These are phyloP conservation scores for Pseudomyrmex concolor DNA, from an alignment of 1,140 invertebrate species.

Conservation along the genomic window DNA sequence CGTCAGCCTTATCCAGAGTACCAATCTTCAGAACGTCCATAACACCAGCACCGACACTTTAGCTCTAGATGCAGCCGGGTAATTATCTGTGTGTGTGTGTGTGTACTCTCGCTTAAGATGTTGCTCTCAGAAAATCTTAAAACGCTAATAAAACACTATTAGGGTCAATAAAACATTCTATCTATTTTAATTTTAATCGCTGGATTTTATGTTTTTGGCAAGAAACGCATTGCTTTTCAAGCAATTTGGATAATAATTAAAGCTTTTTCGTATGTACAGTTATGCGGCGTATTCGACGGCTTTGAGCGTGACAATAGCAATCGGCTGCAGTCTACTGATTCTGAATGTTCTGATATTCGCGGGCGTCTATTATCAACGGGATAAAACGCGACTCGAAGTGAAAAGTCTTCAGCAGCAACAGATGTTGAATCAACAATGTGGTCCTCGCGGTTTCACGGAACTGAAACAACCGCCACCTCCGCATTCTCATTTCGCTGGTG, in stretches of 20 bases:
- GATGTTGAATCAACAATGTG: constrained; percentile 88
- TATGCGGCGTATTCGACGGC: constrained; percentile 93
- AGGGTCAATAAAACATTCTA: not conserved
- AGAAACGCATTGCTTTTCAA: not conserved
- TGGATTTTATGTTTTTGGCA: not conserved
- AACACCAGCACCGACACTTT: constrained; percentile 89
- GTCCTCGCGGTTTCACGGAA: constrained; percentile 81
- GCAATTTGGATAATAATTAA: not conserved
- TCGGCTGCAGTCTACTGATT: constrained; percentile 94
- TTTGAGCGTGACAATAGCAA: constrained; percentile 94
- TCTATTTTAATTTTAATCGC: not conserved
- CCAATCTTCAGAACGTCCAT: constrained; percentile 85
- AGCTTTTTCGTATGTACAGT: constrained; percentile 62
- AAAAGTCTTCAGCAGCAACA: constrained; percentile 90
- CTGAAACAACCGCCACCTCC: constrained; percentile 82
- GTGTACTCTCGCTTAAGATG: no score
- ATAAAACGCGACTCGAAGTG: constrained; percentile 92
- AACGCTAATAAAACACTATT: no score
- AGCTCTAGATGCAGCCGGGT: constrained; percentile 91
- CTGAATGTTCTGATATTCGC: constrained; percentile 95
- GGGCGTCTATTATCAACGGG: constrained; percentile 94
- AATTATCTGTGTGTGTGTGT: constrained; percentile 59
- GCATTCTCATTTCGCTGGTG: constrained; percentile 80
- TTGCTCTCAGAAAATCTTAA: no score
- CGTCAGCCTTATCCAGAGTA: constrained; percentile 85